Base-by-base conservation (phyloP, 2,888 invertebrate genomes). In the Amphipyra tragopoginis region DNA sequence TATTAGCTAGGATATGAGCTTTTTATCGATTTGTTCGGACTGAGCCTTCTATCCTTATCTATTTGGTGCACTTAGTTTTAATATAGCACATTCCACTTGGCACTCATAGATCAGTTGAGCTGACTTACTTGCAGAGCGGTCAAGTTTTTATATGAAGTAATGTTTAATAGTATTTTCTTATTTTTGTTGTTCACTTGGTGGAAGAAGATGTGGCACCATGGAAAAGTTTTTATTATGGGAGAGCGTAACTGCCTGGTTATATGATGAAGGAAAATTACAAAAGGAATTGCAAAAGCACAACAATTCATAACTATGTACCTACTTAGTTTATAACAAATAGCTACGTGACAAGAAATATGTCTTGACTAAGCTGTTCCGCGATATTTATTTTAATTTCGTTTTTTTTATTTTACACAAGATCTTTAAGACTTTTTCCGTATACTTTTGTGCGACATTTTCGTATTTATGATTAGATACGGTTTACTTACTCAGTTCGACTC, bases 11-110 rank as follows among this genome's bases (percentile, higher is more conserved):
- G 29, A 29, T 0, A 29, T 29, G 29, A 29, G 29, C 7, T 29
- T 2, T 29, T 7, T 29, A 4, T 29, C n/a, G 13, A 10, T 34
- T 11, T 45, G 26, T 6, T 7, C 7, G 11, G 10, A 26, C 10
- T 44, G 21, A 6, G 29, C 15, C 26, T 29, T 45, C 44, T 26
- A n/a, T 11, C 11, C 5, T 10, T n/a, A 29, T n/a, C 13, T 45
- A 11, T 21, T 2, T 45, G 13, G 29, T 45, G 44, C 29, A n/a
- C n/a, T 39, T 7, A 29, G 44, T 45, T 45, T 29, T 45, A 45
- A 45, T 45, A 45, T n/a, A n/a, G 11, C 29, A 45, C 44, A 36
- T 36, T 36, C 36, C 33, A 13, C 33, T 13, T 34, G 11, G 33
- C 29, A 29, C n/a, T 33, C 13, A 47, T 33, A 47, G 5, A 47